These are phyloP conservation scores for Theretra japonica DNA, from an alignment of 2,888 invertebrate species.

Conservation along the genomic window DNA sequence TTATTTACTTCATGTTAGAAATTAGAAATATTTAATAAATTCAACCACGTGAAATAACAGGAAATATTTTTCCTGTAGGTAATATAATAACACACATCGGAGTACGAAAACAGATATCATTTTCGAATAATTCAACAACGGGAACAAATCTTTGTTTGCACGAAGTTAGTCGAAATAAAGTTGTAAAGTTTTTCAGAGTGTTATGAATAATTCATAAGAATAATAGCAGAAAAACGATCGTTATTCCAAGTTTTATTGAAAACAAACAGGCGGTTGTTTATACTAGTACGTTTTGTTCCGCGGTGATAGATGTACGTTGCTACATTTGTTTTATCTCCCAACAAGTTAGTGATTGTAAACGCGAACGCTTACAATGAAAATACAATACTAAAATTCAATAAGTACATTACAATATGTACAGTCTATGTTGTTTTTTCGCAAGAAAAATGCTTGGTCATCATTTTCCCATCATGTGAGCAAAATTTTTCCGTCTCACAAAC, in stretches of 20 bases:
- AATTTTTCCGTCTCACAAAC: no score
- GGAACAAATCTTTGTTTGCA: slow-evolving; percentile 35
- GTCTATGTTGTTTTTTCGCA: neutral
- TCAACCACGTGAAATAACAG: neutral
- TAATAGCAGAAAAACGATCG: slow-evolving; percentile 45
- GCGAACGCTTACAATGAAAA: neutral
- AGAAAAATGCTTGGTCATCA: no score
- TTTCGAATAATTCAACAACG: slow-evolving; percentile 41
- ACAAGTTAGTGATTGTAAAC: slow-evolving; percentile 19
- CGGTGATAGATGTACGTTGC: neutral
- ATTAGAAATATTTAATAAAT: no score
- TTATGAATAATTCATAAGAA: slow-evolving; percentile 49
- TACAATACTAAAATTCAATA: neutral
- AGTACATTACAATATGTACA: neutral
- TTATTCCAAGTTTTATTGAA: slow-evolving; percentile 40
- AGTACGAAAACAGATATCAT: slow-evolving; percentile 35
- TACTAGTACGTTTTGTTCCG: slow-evolving; percentile 22
- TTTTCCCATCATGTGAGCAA: no score
- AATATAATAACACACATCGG: neutral
- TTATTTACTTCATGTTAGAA: no score
- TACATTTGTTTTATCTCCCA: slow-evolving; percentile 18
- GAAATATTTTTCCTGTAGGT: neutral
- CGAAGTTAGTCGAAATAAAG: slow-evolving; percentile 41
- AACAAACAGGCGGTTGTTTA: slow-evolving; percentile 36
- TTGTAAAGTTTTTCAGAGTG: slow-evolving; percentile 43